Percentiles rank a stretch among this genome's conserved stretches.
phyloP scores from a whole-genome alignment of 2,888 invertebrate species.

The Neoascia interrupta region DNA sequence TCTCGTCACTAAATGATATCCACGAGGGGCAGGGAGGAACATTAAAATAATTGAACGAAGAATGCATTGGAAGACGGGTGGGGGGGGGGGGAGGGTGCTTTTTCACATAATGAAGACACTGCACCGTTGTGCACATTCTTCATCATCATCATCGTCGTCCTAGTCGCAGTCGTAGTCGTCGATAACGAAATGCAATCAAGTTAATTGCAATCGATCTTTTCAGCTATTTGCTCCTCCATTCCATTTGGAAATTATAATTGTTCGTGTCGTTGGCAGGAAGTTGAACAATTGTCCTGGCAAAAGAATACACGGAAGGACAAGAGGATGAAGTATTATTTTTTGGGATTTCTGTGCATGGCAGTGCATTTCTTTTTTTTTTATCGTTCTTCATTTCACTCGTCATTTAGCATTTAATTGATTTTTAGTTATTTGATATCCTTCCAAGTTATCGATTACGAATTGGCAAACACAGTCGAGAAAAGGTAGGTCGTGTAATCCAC shows the following conservation, averaged over 20 bases:
- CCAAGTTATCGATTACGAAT: too few relatives aligned
- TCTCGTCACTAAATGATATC: not conserved
- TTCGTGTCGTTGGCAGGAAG: conserved; percentile 19
- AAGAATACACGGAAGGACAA: too few relatives aligned
- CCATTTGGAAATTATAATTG: conserved; percentile 53
- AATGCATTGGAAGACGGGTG: conserved; percentile 32
- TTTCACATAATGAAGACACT: conserved; percentile 31
- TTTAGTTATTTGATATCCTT: too few relatives aligned
- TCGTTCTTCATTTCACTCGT: too few relatives aligned
- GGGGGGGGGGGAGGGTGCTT: conserved; percentile 13
- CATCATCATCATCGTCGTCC: conserved; percentile 16
- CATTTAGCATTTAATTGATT: too few relatives aligned
- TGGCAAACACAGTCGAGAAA: too few relatives aligned
- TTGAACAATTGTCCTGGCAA: not conserved
- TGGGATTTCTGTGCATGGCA: too few relatives aligned
- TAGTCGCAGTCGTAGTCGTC: conserved; percentile 10
- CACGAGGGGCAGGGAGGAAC: conserved; percentile 4
- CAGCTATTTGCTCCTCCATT: conserved; percentile 9
- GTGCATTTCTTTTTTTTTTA: too few relatives aligned
- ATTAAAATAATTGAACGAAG: conserved; percentile 60
- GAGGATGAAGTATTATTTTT: too few relatives aligned
- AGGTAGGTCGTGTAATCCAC: too few relatives aligned
- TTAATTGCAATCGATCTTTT: conserved; percentile 68
- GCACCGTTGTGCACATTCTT: conserved; percentile 24
- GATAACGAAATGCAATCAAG: conserved; percentile 64